phyloP scores from a whole-genome alignment of 2,113 vertebrate genomes.

The Neodontobutis hainanensis region DNA sequence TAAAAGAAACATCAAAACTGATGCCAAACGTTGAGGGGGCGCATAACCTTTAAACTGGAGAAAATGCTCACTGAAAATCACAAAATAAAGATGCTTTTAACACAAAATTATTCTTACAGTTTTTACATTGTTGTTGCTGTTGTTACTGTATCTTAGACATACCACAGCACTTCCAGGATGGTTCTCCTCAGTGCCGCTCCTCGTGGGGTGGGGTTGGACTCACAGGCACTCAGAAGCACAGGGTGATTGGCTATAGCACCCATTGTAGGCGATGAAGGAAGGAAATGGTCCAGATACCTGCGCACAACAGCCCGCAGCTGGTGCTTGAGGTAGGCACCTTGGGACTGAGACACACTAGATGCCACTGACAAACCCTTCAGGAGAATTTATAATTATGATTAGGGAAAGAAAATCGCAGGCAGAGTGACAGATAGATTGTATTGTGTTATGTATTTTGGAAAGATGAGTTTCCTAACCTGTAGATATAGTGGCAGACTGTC shows the following conservation, averaged over 20 bases:
- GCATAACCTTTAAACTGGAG: slow-evolving; percentile 86
- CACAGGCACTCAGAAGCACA: slow-evolving; percentile 83
- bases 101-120: too few relatives aligned
- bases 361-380: slow-evolving; percentile 88
- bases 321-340: slow-evolving; percentile 87
- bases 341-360: slow-evolving; percentile 83
- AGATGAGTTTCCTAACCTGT: slow-evolving; percentile 79
- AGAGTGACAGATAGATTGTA: background rate
- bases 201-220: slow-evolving; percentile 63
- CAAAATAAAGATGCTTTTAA: background rate
- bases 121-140: background rate
- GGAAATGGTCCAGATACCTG: slow-evolving; percentile 92
- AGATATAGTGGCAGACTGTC: slow-evolving; percentile 91
- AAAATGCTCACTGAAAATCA: slow-evolving; percentile 82
- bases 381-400: background rate
- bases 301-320: slow-evolving; percentile 84
- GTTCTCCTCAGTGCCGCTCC: slow-evolving; percentile 69
- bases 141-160: slow-evolving; percentile 8
- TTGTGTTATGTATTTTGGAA: background rate
- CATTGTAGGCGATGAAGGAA: slow-evolving; percentile 78
- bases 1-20: slow-evolving; percentile 82
- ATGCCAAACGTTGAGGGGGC: slow-evolving; percentile 85
- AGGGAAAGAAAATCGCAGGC: background rate
- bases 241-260: slow-evolving; percentile 83
- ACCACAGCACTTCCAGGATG: slow-evolving; percentile 78